These are phyloP conservation scores for Limonius californicus DNA, from an alignment of 1,140 invertebrate species.

Conservation along the genomic window DNA sequence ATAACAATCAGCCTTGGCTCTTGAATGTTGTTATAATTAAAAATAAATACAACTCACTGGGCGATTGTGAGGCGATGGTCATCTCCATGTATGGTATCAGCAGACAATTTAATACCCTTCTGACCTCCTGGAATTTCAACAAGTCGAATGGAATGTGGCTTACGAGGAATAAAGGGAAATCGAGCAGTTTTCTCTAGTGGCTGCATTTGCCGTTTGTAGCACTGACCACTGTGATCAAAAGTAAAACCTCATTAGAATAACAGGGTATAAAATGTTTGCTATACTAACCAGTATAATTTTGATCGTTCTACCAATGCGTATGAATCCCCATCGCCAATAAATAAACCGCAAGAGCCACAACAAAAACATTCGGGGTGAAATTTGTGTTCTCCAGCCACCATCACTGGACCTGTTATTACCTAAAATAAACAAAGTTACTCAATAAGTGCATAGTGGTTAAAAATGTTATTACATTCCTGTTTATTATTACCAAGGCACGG, in stretches of 20 bases:
- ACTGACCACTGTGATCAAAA: conserved; percentile 54
- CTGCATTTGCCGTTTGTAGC: conserved; percentile 60
- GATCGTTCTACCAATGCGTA: conserved; percentile 87
- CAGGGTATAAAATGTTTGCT: no score
- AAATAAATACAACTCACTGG: no score
- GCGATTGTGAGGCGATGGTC: conserved; percentile 53
- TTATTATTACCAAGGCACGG: no score
- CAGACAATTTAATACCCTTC: conserved; percentile 57
- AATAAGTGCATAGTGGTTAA: no score
- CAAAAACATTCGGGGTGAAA: conserved; percentile 95
- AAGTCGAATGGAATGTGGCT: conserved; percentile 74
- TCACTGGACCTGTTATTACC: conserved; percentile 87
- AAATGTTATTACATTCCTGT: no score
- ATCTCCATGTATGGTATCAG: conserved; percentile 45
- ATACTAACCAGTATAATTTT: conserved; percentile 81
- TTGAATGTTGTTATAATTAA: no score
- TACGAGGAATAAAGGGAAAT: conserved; percentile 52
- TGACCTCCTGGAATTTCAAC: conserved; percentile 67
- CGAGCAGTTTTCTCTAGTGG: conserved; percentile 54
- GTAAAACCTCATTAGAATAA: no score
- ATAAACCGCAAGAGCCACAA: conserved; percentile 74
- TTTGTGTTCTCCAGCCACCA: conserved; percentile 90
- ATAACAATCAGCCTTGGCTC: no score
- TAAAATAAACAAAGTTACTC: conserved; percentile 43
- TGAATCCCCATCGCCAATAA: conserved; percentile 88